Conservation (phyloP, 2,797 vertebrate species). For the Pangasius sanitwongsei region DNA sequence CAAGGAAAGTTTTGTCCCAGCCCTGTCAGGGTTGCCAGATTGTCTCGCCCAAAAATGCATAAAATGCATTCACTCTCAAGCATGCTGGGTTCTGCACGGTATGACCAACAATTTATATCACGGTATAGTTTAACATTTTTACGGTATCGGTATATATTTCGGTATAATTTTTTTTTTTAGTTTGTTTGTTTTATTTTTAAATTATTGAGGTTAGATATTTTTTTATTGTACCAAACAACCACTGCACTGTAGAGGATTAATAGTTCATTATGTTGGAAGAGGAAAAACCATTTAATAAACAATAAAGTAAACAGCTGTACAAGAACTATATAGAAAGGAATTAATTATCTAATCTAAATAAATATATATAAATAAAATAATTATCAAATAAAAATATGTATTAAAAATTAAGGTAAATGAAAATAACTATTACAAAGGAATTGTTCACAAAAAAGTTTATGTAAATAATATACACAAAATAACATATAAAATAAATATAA, state of each 20-base stretch:
- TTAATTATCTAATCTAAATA: not conserved
- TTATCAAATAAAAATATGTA: not conserved
- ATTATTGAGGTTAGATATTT: no score
- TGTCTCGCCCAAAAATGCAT: no score
- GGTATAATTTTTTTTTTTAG: not conserved
- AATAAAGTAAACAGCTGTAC: not conserved
- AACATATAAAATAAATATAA: not conserved
- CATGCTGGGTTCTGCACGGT: not conserved
- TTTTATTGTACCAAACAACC: not conserved
- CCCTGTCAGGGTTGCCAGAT: constrained; percentile 34
- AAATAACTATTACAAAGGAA: no score
- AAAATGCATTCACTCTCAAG: not conserved
- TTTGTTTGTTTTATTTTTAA: no score
- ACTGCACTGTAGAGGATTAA: not conserved
- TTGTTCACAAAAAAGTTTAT: no score
- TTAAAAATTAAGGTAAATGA: no score
- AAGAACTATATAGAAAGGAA: no score
- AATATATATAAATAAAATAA: not conserved
- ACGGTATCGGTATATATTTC: not conserved
- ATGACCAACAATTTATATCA: not conserved
- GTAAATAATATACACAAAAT: not conserved
- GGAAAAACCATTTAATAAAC: no score
- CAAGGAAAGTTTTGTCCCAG: not conserved
- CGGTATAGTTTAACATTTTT: not conserved
- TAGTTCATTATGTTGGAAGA: no score